Percentiles rank a stretch among this genome's conserved stretches.
phyloP scores from a whole-genome alignment of 2,888 invertebrate genomes.

The Sipha maydis region DNA sequence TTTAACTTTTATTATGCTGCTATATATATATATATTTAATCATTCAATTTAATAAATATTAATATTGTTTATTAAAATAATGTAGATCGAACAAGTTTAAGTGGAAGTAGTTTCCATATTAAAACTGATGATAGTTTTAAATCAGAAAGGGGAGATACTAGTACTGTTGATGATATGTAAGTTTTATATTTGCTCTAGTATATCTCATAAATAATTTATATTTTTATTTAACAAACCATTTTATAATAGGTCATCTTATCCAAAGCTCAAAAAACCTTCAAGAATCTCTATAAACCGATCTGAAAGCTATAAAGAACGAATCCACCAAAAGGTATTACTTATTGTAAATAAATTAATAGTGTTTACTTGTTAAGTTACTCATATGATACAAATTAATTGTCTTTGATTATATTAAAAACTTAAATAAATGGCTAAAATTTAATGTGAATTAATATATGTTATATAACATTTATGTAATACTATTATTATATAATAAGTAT shows the following conservation, averaged over 20 bases:
- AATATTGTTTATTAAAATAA: background rate
- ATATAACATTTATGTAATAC: too few relatives aligned
- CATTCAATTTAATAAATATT: background rate
- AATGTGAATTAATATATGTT: too few relatives aligned
- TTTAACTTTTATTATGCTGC: background rate
- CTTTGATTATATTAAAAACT: background rate
- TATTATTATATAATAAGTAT: too few relatives aligned
- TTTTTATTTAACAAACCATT: background rate
- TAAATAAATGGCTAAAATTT: background rate
- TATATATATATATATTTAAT: background rate
- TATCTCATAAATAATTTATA: background rate
- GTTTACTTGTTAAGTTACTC: constrained; percentile 62
- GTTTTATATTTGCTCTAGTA: background rate
- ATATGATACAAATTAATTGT: background rate
- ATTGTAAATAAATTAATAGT: too few relatives aligned
- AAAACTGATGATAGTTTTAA: constrained; percentile 56
- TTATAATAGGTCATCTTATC: constrained; percentile 64
- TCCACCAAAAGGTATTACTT: constrained; percentile 69
- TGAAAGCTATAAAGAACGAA: constrained; percentile 79
- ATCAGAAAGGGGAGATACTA: background rate
- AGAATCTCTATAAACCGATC: constrained; percentile 72
- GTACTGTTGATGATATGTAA: constrained; percentile 42
- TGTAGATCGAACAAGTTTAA: constrained; percentile 36
- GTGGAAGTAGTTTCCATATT: constrained; percentile 37
- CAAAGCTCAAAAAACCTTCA: constrained; percentile 65